Evolutionary conservation across 2,113 vertebrate species (phyloP), one percentile per base, ranked within the genome.

Genomic region (Tyto alba): DNA sequence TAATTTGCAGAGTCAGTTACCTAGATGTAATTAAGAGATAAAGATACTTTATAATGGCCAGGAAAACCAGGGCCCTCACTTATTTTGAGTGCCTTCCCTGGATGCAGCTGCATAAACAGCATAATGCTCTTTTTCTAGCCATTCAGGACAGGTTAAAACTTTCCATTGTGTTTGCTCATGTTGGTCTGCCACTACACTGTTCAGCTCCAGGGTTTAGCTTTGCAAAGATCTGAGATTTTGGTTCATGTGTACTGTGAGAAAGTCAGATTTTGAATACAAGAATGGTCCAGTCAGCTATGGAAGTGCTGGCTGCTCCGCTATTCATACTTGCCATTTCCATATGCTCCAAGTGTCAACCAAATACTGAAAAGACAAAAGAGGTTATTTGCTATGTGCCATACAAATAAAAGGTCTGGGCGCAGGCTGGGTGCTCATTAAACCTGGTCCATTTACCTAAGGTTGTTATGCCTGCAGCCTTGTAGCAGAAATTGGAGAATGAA

Each of bases 81-180:
- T 57, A 7, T 75, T 79, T 40, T 36, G 47, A 43, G 23, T 40
- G 14, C 27, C 45, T 56, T 71, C 17, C 10, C 32, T 59, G 29
- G 11, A 25, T 50, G 32, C 11, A 53, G 26, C 43, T 81, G 43
- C n/a, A 62, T 56, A 36, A 93, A 47, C 10, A 38, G 8, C 10
- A 15, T 25, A n/a, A 63, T 32, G 29, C 13, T 53, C 53, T 43
- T 27, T 50, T 71, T 82, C 83, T 20, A 69, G 32, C 29, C 43
- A 13, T 55, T 76, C 17, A 19, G 63, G 52, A 16, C 17, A 38
- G 13, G 14, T 34, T 34, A 57, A 62, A 43, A 11, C 1, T 80
- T 94, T 38, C 36, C 40, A 50, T 13, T 0, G 0, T 36, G 3
- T 85, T 88, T 83, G 19, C 29, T 53, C 11, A 2, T 3, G 0